Conservation (phyloP, 2,797 vertebrate genomes). For the Pachyuromys duprasi region DNA sequence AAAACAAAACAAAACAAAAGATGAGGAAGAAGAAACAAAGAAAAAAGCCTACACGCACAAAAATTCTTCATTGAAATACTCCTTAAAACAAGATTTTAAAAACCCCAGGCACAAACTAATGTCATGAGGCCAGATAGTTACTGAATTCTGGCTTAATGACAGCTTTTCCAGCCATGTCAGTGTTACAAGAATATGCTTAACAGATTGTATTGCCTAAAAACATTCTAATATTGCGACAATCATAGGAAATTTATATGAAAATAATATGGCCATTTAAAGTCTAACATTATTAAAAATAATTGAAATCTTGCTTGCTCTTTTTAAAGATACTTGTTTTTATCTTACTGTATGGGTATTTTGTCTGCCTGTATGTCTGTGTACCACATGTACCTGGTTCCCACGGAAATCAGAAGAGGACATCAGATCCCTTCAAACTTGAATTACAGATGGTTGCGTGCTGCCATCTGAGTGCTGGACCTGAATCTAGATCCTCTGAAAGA, state of each 20-base stretch:
- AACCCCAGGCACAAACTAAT: neutral
- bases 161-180: neutral
- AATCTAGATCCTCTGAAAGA: neutral
- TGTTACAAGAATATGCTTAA: neutral
- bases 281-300: constrained; percentile 52
- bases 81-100: neutral
- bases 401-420: neutral
- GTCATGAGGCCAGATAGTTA: neutral
- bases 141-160: neutral
- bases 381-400: neutral
- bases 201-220: neutral
- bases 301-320: constrained; percentile 37
- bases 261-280: constrained; percentile 10
- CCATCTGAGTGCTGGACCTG: neutral
- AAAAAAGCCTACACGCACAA: neutral
- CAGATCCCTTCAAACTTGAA: neutral
- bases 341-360: neutral
- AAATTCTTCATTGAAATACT: neutral
- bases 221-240: neutral
- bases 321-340: neutral
- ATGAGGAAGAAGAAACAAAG: too few relatives aligned
- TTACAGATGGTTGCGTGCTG: neutral
- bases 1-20: too few relatives aligned
- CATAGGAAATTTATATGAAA: constrained; percentile 26
- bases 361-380: neutral